These are phyloP conservation scores for Andrena flavipes DNA, from an alignment of 2,888 invertebrate genomes.

Conservation along the genomic window DNA sequence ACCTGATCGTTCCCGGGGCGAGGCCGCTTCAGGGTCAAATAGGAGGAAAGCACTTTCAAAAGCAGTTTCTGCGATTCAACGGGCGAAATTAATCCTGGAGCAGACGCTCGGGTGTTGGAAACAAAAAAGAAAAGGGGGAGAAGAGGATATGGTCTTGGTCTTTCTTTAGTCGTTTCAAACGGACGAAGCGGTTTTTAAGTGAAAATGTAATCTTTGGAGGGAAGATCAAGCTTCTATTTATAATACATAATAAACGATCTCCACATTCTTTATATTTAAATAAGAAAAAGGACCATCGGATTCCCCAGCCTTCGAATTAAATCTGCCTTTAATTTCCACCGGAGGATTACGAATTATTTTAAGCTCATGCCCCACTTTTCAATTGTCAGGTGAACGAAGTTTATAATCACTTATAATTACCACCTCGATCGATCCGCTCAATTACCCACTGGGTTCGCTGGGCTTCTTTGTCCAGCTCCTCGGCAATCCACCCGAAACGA, in stretches of 20 bases:
- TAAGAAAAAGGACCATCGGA: too few relatives aligned
- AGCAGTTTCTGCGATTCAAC: constrained; percentile 40
- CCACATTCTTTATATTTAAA: too few relatives aligned
- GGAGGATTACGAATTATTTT: too few relatives aligned
- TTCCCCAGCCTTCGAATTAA: too few relatives aligned
- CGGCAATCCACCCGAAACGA: background rate
- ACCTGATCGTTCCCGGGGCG: constrained; percentile 52
- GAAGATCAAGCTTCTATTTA: constrained; percentile 12
- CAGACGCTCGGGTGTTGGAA: constrained; percentile 17
- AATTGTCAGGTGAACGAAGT: too few relatives aligned
- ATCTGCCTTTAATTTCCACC: too few relatives aligned
- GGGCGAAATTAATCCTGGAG: constrained; percentile 48
- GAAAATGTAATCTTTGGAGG: constrained; percentile 1
- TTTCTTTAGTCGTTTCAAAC: background rate
- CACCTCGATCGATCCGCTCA: too few relatives aligned
- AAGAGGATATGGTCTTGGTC: background rate
- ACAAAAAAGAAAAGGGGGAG: constrained; percentile 25
- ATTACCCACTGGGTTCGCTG: background rate
- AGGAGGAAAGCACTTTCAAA: constrained; percentile 41
- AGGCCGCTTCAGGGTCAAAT: constrained; percentile 28
- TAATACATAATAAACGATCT: background rate
- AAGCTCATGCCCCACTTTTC: too few relatives aligned
- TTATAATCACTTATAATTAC: too few relatives aligned
- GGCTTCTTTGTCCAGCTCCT: background rate
- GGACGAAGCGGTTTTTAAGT: background rate